phyloP scores from a whole-genome alignment of 2,888 invertebrate genomes.

The Tipula unca region DNA sequence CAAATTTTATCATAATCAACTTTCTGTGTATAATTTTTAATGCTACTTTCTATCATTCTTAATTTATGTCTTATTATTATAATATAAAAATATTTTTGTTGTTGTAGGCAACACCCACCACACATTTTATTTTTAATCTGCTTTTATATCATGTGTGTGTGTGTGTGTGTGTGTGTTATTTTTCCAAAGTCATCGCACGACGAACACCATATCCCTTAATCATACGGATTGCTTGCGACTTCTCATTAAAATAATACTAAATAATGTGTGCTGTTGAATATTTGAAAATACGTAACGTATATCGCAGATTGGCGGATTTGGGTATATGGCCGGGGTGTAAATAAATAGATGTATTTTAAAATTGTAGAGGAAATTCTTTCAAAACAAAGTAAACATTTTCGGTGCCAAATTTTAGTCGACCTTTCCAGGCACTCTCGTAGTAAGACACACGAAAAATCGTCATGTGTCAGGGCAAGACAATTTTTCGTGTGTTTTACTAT shows the following conservation, averaged over 20 bases:
- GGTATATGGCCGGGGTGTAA: not conserved
- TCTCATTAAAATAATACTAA: not conserved
- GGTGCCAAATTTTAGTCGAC: too few species aligned
- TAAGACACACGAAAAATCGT: too few species aligned
- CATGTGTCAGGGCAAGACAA: too few species aligned
- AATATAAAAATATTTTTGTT: not conserved
- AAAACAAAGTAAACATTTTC: too few species aligned
- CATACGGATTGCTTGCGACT: not conserved
- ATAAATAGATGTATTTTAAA: not conserved
- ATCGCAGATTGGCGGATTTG: not conserved
- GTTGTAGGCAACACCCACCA: not conserved
- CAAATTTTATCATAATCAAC: not conserved
- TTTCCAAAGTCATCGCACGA: not conserved
- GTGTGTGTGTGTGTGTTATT: too few species aligned
- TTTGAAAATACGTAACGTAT: not conserved
- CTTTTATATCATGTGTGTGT: not conserved
- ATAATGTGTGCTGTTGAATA: not conserved
- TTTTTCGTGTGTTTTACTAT: too few species aligned
- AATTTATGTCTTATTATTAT: not conserved
- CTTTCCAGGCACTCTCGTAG: too few species aligned
- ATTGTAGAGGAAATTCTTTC: too few species aligned
- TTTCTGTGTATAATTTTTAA: not conserved
- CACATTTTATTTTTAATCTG: not conserved
- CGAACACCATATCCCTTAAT: not conserved
- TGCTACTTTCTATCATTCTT: not conserved